Base-by-base conservation (phyloP, 2,113 vertebrate genomes). In the Platysteira castanea region DNA sequence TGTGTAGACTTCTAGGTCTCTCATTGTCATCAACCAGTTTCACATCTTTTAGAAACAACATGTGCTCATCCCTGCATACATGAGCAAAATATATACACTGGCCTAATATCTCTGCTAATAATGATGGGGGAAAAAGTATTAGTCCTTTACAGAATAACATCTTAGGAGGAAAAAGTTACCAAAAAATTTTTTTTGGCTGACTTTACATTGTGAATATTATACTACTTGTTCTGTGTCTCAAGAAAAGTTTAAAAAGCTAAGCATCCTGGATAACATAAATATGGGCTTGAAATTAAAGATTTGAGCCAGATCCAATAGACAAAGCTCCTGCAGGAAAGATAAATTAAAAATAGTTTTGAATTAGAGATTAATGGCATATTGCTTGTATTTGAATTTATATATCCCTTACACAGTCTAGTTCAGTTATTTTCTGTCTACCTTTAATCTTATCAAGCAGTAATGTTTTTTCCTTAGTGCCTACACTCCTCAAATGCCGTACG, bases 381-480 rank as follows among this genome's bases (percentile, higher is more conserved):
- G 73, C 30, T 46, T 47, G 9, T 44, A 50, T 69, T 80, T 69
- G 13, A 75, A 20, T 71, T 83, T 74, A 59, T 42, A 30, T 15
- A 60, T 20, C 5, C 8, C 8, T 68, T 82, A 23, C 5, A 21
- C 13, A 61, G 4, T 21, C 8, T 47, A n/a, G 8, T 56, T 61
- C 17, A 13, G 23, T 49, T 78, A 39, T 69, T 82, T 92, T 82
- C 41, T 24, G 16, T 39, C 41, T 69, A 33, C 4, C 3, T 59
- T 73, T 67, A 30, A 23, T 71, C 71, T 78, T 59, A 42, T 33
- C 0, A 0, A 41, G 23, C 0, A 8, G 2, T 15, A 3, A 5
- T 14, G 2, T 10, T 63, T 85, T 77, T 91, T 13, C 10, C 33
- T 60, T 46, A 52, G 37, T 47, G 3, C 4, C 73, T 41, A 24